Conservation (phyloP, 1,140 invertebrate genomes). For the Aphidius gifuensis region DNA sequence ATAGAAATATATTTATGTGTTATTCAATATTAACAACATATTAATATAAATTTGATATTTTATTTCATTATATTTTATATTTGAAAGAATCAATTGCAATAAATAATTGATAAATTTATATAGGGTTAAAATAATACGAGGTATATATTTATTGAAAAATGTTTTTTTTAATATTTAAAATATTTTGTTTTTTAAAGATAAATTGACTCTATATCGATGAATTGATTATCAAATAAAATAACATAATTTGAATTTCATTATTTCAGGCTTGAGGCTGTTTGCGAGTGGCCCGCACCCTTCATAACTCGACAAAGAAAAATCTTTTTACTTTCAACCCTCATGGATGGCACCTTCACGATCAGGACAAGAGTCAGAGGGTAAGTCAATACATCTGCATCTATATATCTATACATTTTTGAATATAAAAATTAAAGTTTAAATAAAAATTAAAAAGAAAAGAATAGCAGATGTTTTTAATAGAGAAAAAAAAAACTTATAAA, state of each 20-base stretch:
- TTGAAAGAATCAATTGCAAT: too few species aligned
- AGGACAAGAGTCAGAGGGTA: slow-evolving; percentile 4
- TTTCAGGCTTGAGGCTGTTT: slow-evolving; percentile 42
- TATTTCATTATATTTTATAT: too few species aligned
- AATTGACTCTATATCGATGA: not conserved
- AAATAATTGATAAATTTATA: too few species aligned
- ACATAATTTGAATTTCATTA: slow-evolving; percentile 47
- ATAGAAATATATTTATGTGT: too few species aligned
- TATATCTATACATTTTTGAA: slow-evolving; percentile 2
- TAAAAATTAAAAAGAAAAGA: slow-evolving; percentile 30
- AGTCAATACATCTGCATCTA: not conserved
- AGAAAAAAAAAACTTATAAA: slow-evolving; percentile 42
- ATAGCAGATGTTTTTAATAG: slow-evolving; percentile 57
- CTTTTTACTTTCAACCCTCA: not conserved
- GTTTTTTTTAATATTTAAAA: too few species aligned
- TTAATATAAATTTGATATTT: too few species aligned
- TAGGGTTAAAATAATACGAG: too few species aligned
- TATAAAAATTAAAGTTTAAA: not conserved
- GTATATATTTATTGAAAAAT: too few species aligned
- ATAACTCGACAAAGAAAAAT: not conserved
- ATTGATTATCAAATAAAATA: slow-evolving; percentile 1
- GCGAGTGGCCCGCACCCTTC: slow-evolving; percentile 36
- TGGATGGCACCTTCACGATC: slow-evolving; percentile 14
- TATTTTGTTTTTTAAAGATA: not conserved
- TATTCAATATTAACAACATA: too few species aligned